Conservation (phyloP, 2,888 invertebrate species). For the Poecilobothrus nobilitatus region DNA sequence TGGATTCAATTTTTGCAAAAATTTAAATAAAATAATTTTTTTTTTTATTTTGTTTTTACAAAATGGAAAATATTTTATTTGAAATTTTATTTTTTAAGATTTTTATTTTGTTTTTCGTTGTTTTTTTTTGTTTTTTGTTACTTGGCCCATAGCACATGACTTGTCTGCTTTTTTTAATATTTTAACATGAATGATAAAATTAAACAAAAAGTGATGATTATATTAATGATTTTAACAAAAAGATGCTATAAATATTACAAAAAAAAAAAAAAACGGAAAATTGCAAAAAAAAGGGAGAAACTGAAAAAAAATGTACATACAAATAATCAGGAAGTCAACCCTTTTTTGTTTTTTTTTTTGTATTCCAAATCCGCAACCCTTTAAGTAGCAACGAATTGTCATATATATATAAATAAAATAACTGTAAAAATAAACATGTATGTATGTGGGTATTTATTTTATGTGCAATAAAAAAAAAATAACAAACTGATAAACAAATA, state of each 20-base stretch:
- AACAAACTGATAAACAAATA: neutral
- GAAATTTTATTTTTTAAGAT: no score
- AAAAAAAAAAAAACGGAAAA: neutral
- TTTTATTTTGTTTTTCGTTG: no score
- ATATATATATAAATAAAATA: neutral
- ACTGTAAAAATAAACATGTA: neutral
- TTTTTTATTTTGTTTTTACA: no score
- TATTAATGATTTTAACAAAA: slow-evolving; percentile 4
- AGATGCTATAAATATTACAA: neutral
- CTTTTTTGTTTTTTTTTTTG: neutral
- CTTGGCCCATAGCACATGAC: neutral
- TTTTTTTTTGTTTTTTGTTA: neutral
- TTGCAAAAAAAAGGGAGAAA: no score
- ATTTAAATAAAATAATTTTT: no score
- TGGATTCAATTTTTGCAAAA: no score
- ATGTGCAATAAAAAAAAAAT: neutral
- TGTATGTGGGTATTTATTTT: neutral
- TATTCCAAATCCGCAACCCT: neutral
- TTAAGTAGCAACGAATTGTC: neutral
- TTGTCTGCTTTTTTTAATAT: neutral
- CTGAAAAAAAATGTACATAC: neutral
- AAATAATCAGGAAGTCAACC: slow-evolving; percentile 2
- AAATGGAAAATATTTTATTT: no score
- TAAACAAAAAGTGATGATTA: slow-evolving; percentile 4
- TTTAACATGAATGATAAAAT: neutral